phyloP scores from a whole-genome alignment of 2,888 invertebrate species.

The Chalcosyrphus nemorum region DNA sequence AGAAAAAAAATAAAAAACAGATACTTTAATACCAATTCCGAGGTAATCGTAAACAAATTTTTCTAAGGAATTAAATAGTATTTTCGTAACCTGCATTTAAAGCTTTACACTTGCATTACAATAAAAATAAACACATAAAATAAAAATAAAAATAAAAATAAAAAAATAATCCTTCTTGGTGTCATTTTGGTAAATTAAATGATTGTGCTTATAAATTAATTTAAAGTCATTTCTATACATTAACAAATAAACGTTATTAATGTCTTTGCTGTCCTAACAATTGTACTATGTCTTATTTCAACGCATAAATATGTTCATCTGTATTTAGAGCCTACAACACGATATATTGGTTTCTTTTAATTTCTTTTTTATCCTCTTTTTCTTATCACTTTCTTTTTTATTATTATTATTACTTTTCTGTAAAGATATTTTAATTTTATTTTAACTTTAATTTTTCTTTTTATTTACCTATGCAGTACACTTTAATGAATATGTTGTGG shows the following conservation, averaged over 20 bases:
- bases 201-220: constrained; percentile 66
- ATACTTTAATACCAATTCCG: constrained; percentile 64
- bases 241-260: constrained; percentile 64
- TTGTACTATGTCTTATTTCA: constrained; percentile 69
- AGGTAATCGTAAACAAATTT: constrained; percentile 65
- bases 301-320: constrained; percentile 62
- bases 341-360: constrained; percentile 48
- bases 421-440: constrained; percentile 35
- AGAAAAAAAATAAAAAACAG: constrained; percentile 27
- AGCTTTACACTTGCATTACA: constrained; percentile 38
- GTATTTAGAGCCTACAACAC: constrained; percentile 56
- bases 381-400: constrained; percentile 45
- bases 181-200: constrained; percentile 61
- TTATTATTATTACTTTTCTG: constrained; percentile 1
- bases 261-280: constrained; percentile 72
- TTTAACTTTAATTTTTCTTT: background rate
- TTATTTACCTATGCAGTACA: constrained; percentile 32
- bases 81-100: constrained; percentile 49
- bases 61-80: constrained; percentile 50
- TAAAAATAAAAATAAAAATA: constrained; percentile 33
- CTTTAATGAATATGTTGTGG: constrained; percentile 19
- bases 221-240: constrained; percentile 39
- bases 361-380: too few species aligned
- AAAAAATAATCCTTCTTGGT: constrained; percentile 56
- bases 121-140: constrained; percentile 23